A percentile compares a stretch with the other conserved stretches of the same genome.
Evolutionary conservation across 2,797 vertebrate species (phyloP).

Genomic region (Oreonectes daqikongensis): DNA sequence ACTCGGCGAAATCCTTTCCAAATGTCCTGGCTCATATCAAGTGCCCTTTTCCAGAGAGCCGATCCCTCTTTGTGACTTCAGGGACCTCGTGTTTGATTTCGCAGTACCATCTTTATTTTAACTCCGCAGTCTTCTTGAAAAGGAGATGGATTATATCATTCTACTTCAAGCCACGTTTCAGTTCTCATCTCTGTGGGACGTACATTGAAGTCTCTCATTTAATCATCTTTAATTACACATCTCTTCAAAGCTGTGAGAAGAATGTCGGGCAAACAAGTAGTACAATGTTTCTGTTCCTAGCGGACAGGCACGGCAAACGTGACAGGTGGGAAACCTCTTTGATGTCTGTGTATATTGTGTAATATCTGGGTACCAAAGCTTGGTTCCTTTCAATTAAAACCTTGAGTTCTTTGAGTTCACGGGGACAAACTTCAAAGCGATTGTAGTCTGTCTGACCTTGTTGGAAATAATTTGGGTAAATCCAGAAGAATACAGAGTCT

Average conservation of each 20-base stretch:
- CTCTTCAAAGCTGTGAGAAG: slow-evolving; percentile 42
- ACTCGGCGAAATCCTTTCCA: slow-evolving; percentile 25
- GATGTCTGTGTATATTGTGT: slow-evolving; percentile 10
- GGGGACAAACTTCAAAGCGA: slow-evolving; percentile 45
- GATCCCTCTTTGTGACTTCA: neutral
- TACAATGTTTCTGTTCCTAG: slow-evolving; percentile 46
- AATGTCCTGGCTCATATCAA: slow-evolving; percentile 7
- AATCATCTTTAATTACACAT: slow-evolving; percentile 62
- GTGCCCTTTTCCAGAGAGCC: slow-evolving; percentile 16
- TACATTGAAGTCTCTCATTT: slow-evolving; percentile 34
- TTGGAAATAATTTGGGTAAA: slow-evolving; percentile 38
- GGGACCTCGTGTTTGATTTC: slow-evolving; percentile 20
- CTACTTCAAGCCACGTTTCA: slow-evolving; percentile 11
- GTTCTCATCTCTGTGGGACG: slow-evolving; percentile 32
- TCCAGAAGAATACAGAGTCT: slow-evolving; percentile 10
- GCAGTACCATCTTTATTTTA: neutral
- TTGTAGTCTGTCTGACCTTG: slow-evolving; percentile 32
- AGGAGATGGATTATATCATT: slow-evolving; percentile 18
- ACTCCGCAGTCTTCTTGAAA: slow-evolving; percentile 13
- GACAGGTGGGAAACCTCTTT: slow-evolving; percentile 37
- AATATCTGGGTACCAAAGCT: slow-evolving; percentile 23
- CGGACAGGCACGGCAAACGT: neutral
- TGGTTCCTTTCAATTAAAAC: slow-evolving; percentile 49
- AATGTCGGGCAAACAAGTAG: slow-evolving; percentile 48
- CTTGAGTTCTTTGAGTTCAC: slow-evolving; percentile 39